Evolutionary conservation across 2,113 vertebrate species (phyloP), one percentile per base, ranked within the genome.

Genomic region (Crotalus tigris): DNA sequence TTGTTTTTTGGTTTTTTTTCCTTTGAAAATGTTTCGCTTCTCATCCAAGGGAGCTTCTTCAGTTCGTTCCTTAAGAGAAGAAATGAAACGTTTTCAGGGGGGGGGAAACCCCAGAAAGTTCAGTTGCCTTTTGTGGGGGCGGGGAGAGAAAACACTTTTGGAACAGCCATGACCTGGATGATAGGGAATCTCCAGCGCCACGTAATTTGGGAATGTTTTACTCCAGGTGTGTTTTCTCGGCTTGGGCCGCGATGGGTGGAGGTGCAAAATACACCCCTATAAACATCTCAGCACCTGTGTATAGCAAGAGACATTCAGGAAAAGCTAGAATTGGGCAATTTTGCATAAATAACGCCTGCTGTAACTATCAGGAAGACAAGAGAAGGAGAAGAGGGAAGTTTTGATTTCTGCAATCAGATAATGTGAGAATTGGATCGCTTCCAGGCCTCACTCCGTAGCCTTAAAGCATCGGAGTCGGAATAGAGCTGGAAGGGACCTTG

Each of bases 321-420:
- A 75, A 75, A 75, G n/a, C 69, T 17, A 39, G 69, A 75, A 75
- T 2, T 4, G 9, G 26, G 26, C 10, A 2, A 1, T 64, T n/a
- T 6, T 5, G 5, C n/a, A 3, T 7, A 33, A 75, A 33, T 7
- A 2, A 3, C 2, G 2, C 69, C 33, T 81, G 69, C 15, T 8
- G 69, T 39, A 39, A 39, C 15, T 39, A 1, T 81, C 15, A 0
- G 69, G 15, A 2, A 3, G 15, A 17, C 15, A 4, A 17, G 17
- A 15, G n/a, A 15, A 19, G 2, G 13, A 1, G 3, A 46, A 46
- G 44, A 46, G n/a, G 69, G 0, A 39, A 19, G 6, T 2, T 0
- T 19, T 3, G 69, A 81, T 3, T 39, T 12, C 19, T 26, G 49
- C 24, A n/a, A 19, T 19, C 12, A 15, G 55, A 46, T 44, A 17